Evolutionary conservation across 1,140 invertebrate genomes (phyloP).

Genomic region (Zaprionus lachaisei): DNA sequence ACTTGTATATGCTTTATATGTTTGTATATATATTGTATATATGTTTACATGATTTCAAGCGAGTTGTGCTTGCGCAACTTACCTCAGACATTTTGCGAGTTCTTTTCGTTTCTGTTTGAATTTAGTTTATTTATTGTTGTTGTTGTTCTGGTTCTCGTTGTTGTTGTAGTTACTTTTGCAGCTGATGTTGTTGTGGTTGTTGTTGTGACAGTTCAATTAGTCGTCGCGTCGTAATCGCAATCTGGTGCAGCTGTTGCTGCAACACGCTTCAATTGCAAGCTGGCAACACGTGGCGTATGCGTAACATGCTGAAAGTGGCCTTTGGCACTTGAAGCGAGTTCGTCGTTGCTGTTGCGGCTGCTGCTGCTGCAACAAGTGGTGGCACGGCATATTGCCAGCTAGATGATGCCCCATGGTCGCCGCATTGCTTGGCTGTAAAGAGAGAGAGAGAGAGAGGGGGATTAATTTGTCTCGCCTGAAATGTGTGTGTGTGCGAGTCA

Average conservation of each 20-base stretch:
- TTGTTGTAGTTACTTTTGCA: constrained; percentile 21
- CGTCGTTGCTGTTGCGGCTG: constrained; percentile 59
- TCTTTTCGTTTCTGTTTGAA: constrained; percentile 43
- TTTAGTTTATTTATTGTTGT: constrained; percentile 44
- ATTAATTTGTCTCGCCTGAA: constrained; percentile 7
- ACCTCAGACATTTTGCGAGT: constrained; percentile 70
- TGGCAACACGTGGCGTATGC: constrained; percentile 64
- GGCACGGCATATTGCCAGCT: constrained; percentile 61
- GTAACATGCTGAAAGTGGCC: constrained; percentile 29
- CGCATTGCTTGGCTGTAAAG: constrained; percentile 62
- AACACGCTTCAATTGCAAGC: constrained; percentile 52
- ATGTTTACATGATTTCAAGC: too few species aligned
- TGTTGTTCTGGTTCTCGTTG: constrained; percentile 25
- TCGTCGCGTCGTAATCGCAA: constrained; percentile 40
- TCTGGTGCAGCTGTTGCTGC: constrained; percentile 43
- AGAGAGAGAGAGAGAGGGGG: constrained; percentile 5
- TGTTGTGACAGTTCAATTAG: constrained; percentile 31
- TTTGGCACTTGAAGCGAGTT: constrained; percentile 56
- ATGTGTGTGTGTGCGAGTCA: not conserved
- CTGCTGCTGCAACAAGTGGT: constrained; percentile 72
- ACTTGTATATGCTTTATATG: too few species aligned
- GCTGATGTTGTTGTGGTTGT: constrained; percentile 14
- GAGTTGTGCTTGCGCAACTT: constrained; percentile 24
- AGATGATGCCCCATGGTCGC: constrained; percentile 31
- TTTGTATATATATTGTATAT: too few species aligned